These are phyloP conservation scores for Epinotia demarniana DNA, from an alignment of 2,888 invertebrate species.

Conservation along the genomic window DNA sequence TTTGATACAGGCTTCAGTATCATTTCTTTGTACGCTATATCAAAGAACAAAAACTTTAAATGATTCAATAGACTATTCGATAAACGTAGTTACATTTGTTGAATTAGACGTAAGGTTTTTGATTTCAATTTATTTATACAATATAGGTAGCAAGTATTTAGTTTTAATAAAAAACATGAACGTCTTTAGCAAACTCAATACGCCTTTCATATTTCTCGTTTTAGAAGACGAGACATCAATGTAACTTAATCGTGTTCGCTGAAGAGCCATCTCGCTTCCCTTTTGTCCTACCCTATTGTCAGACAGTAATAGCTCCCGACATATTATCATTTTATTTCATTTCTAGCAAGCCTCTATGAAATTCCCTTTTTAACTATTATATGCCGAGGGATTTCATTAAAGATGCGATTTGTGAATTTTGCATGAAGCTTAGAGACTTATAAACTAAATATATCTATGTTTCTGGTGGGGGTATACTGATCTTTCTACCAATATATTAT, in stretches of 20 bases:
- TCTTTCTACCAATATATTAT: slow-evolving; percentile 11
- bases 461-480: not conserved
- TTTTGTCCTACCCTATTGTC: slow-evolving; percentile 77
- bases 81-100: slow-evolving; percentile 3
- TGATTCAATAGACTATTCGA: slow-evolving; percentile 44
- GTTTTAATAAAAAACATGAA: slow-evolving; percentile 32
- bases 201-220: slow-evolving; percentile 46
- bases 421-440: slow-evolving; percentile 42
- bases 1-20: slow-evolving; percentile 71
- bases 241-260: slow-evolving; percentile 71
- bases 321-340: slow-evolving; percentile 79
- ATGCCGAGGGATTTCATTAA: slow-evolving; percentile 65
- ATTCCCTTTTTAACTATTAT: slow-evolving; percentile 71
- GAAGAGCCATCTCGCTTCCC: slow-evolving; percentile 69
- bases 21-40: slow-evolving; percentile 71
- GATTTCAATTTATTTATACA: slow-evolving; percentile 6
- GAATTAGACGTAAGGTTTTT: not conserved
- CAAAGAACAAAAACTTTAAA: slow-evolving; percentile 67
- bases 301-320: slow-evolving; percentile 69
- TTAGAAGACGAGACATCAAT: slow-evolving; percentile 58
- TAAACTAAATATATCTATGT: not conserved
- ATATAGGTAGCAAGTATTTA: not conserved
- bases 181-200: slow-evolving; percentile 46
- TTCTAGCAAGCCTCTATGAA: slow-evolving; percentile 68
- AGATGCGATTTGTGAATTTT: slow-evolving; percentile 51